Conservation (phyloP, 2,797 vertebrate species). For the Amniataba percoides region DNA sequence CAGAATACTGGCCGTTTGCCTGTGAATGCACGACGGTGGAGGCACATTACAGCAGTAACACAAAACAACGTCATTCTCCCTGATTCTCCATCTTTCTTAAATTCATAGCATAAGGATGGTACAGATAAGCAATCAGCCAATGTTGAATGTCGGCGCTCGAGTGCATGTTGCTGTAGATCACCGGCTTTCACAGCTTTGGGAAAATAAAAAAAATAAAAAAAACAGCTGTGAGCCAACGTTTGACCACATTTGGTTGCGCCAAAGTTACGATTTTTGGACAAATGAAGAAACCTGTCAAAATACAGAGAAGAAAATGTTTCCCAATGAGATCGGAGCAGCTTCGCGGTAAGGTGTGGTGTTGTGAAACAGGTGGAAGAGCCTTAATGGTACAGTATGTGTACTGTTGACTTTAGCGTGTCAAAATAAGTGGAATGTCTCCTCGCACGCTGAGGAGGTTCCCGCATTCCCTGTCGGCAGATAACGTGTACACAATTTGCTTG, state of each 20-base stretch:
- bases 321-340: conserved; percentile 78
- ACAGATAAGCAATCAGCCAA: conserved; percentile 18
- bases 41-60: conserved; percentile 74
- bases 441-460: conserved; percentile 33
- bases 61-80: conserved; percentile 20
- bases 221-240: conserved; percentile 20
- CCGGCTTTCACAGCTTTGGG: conserved; percentile 27
- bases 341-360: conserved; percentile 47
- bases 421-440: conserved; percentile 39
- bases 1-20: conserved; percentile 67
- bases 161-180: background rate
- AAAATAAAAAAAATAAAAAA: background rate
- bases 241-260: conserved; percentile 35
- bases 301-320: conserved; percentile 17
- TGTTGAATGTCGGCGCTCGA: background rate
- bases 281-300: conserved; percentile 37
- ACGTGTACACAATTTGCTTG: conserved; percentile 31
- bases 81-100: conserved; percentile 4
- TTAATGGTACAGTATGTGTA: conserved; percentile 43
- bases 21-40: conserved; percentile 35
- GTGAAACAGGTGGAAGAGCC: conserved; percentile 70
- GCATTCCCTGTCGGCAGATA: conserved; percentile 54
- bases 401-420: conserved; percentile 27
- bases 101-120: conserved; percentile 7
- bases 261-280: conserved; percentile 27